Percentiles rank a stretch among this genome's conserved stretches.
These are phyloP conservation scores for Phoenicopterus ruber DNA, from an alignment of 2,113 vertebrate genomes.

Conservation along the genomic window DNA sequence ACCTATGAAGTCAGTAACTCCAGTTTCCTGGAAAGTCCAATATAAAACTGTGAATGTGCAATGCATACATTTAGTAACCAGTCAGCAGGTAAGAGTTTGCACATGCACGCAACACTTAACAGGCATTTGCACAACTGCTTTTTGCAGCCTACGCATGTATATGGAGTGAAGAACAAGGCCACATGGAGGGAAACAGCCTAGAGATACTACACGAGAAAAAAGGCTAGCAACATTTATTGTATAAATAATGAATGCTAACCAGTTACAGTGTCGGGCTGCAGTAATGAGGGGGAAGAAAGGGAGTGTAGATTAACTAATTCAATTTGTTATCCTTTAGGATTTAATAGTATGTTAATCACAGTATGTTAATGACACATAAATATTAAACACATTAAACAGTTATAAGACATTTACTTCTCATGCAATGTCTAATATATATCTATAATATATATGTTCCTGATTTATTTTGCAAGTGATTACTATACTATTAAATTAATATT, in stretches of 20 bases:
- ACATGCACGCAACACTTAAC: not conserved
- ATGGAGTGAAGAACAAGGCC: not conserved
- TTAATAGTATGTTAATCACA: not conserved
- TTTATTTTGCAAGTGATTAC: not conserved
- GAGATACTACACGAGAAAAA: not conserved
- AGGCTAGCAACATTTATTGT: not conserved
- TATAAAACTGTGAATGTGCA: not conserved
- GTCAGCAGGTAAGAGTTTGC: not conserved
- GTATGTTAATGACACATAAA: conserved; percentile 26
- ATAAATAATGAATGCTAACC: not conserved
- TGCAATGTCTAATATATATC: not conserved
- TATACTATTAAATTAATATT: not conserved
- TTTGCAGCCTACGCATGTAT: not conserved
- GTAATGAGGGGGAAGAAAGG: not conserved
- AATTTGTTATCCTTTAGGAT: conserved; percentile 9
- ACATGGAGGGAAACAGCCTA: not conserved
- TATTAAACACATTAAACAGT: not conserved
- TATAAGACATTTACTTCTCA: not conserved
- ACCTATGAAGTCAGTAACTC: not conserved
- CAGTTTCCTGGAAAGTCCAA: not conserved
- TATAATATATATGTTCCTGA: not conserved
- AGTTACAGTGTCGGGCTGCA: not conserved
- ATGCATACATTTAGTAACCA: not conserved
- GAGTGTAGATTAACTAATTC: not conserved
- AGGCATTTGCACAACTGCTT: not conserved